Conservation (phyloP, 2,888 invertebrate genomes). For the Eurois occulta region DNA sequence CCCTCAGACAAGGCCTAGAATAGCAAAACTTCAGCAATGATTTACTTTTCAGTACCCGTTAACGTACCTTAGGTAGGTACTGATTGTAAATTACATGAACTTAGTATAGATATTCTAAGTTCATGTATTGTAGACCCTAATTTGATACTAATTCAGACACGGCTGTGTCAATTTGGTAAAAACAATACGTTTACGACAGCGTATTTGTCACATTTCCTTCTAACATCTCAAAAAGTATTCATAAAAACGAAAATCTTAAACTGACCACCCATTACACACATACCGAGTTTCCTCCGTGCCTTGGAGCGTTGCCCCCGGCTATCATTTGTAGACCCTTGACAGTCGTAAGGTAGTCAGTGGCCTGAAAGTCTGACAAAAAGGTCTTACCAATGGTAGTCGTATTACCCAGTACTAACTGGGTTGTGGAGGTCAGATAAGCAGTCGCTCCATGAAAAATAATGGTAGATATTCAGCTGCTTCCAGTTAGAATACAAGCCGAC, state of each 20-base stretch:
- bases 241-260: not conserved
- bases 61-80: not conserved
- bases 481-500: not conserved
- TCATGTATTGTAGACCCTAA: not conserved
- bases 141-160: not conserved
- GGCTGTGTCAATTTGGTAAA: not conserved
- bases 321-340: not conserved
- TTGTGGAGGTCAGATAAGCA: no score
- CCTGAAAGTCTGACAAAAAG: not conserved
- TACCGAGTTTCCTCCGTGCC: not conserved
- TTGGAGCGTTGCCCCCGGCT: not conserved
- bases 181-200: not conserved
- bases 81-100: not conserved
- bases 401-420: not conserved
- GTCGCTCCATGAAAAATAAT: not conserved
- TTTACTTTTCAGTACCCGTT: not conserved
- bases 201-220: not conserved
- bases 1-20: not conserved
- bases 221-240: not conserved
- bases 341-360: no score
- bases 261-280: not conserved
- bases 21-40: not conserved
- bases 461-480: not conserved
- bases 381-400: not conserved
- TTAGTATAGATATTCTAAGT: not conserved